These are phyloP conservation scores for Pseudobourletiella spinata DNA, from an alignment of 1,140 invertebrate species.

Conservation along the genomic window DNA sequence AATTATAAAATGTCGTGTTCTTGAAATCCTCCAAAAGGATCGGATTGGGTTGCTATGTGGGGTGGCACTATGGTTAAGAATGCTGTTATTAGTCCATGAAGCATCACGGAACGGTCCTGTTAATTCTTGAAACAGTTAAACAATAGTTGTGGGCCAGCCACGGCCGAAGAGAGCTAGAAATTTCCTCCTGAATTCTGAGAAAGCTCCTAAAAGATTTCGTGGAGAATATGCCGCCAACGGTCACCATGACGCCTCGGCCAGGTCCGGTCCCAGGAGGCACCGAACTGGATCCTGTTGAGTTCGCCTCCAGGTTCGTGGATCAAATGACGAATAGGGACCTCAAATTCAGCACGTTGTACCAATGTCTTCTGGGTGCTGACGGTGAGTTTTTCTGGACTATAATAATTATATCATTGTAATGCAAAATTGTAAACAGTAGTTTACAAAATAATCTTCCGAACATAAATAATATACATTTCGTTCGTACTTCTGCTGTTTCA, in stretches of 20 bases:
- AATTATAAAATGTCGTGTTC: too few relatives aligned
- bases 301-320: slow-evolving; percentile 10
- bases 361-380: slow-evolving; percentile 11
- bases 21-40: too few relatives aligned
- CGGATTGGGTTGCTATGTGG: too few relatives aligned
- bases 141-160: too few relatives aligned
- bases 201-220: too few relatives aligned
- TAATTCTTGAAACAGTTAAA: too few relatives aligned
- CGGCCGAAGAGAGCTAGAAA: too few relatives aligned
- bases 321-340: slow-evolving; percentile 16
- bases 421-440: neutral
- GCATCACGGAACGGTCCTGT: too few relatives aligned
- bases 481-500: neutral
- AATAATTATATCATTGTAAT: neutral
- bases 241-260: neutral
- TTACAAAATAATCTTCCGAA: neutral
- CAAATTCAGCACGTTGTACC: neutral
- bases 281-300: slow-evolving; percentile 15
- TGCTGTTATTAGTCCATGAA: too few relatives aligned
- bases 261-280: neutral
- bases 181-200: too few relatives aligned
- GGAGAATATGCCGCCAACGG: neutral
- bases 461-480: neutral
- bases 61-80: too few relatives aligned
- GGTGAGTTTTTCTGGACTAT: neutral